Percentiles rank a stretch among this genome's conserved stretches.
Evolutionary conservation across 2,113 vertebrate species (phyloP).

Genomic region (Mola mola): DNA sequence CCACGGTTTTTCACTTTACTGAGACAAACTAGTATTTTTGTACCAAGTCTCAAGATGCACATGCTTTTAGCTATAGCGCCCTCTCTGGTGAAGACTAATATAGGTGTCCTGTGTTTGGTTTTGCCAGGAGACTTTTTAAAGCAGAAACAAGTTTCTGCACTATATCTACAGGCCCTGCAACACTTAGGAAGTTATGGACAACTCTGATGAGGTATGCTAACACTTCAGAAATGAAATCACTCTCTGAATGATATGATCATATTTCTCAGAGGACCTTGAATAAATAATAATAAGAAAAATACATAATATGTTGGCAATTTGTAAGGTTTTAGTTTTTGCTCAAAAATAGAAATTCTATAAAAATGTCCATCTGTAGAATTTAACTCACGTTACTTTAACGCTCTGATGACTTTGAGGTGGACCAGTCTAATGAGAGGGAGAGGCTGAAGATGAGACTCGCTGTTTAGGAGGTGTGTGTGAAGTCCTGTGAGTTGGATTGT

Average conservation of each 20-base stretch:
- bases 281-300: no score
- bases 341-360: no score
- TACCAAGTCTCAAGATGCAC: no score
- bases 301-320: no score
- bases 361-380: no score
- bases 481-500: conserved; percentile 86
- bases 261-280: no score
- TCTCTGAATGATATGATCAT: no score
- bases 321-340: no score
- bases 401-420: conserved; percentile 78
- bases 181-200: conserved; percentile 43
- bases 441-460: conserved; percentile 75
- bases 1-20: no score
- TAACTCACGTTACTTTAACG: no score
- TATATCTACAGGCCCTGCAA: conserved; percentile 5
- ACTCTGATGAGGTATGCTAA: conserved; percentile 54
- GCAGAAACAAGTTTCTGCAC: conserved; percentile 29
- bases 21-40: no score
- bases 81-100: conserved; percentile 33
- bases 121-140: conserved; percentile 63
- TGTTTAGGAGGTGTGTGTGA: conserved; percentile 83
- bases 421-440: conserved; percentile 78
- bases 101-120: conserved; percentile 52
- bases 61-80: conserved; percentile 25
- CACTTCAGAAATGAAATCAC: not conserved